Percentiles rank a stretch among this genome's conserved stretches.
Evolutionary conservation across 2,113 vertebrate species (phyloP).

Genomic region (Pipa parva): DNA sequence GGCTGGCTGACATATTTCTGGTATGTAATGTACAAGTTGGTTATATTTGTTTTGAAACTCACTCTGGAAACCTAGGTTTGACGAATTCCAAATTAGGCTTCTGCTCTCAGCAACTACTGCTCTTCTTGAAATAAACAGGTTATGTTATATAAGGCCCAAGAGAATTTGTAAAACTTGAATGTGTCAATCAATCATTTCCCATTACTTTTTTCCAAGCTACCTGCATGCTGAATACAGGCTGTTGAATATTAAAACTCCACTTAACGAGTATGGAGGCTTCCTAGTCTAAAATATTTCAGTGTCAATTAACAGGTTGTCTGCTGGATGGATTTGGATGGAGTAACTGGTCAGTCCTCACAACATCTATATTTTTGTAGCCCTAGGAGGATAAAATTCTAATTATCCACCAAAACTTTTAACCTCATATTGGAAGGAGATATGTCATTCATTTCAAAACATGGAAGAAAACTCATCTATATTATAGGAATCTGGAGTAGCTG

Average conservation of each 20-base stretch:
- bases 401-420: too few relatives aligned
- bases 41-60: slow-evolving; percentile 44
- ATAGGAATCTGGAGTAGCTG: too few relatives aligned
- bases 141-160: slow-evolving; percentile 32
- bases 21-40: slow-evolving; percentile 25
- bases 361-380: too few relatives aligned
- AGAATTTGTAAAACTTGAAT: slow-evolving; percentile 43
- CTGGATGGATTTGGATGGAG: background rate
- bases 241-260: background rate
- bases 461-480: too few relatives aligned
- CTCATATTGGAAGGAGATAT: too few relatives aligned
- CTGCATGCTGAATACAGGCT: slow-evolving; percentile 4
- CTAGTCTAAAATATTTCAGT: background rate
- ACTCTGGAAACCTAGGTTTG: slow-evolving; percentile 40
- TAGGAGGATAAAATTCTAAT: too few relatives aligned
- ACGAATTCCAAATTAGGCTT: slow-evolving; percentile 42
- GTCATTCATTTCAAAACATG: too few relatives aligned
- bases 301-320: background rate
- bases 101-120: slow-evolving; percentile 39
- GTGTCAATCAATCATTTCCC: slow-evolving; percentile 49
- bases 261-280: background rate
- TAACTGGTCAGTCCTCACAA: too few relatives aligned
- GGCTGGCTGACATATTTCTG: slow-evolving; percentile 16
- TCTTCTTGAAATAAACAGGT: slow-evolving; percentile 55
- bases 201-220: slow-evolving; percentile 29